Base-by-base conservation (phyloP, 2,888 invertebrate genomes). In the Chymomyza procnemis region DNA sequence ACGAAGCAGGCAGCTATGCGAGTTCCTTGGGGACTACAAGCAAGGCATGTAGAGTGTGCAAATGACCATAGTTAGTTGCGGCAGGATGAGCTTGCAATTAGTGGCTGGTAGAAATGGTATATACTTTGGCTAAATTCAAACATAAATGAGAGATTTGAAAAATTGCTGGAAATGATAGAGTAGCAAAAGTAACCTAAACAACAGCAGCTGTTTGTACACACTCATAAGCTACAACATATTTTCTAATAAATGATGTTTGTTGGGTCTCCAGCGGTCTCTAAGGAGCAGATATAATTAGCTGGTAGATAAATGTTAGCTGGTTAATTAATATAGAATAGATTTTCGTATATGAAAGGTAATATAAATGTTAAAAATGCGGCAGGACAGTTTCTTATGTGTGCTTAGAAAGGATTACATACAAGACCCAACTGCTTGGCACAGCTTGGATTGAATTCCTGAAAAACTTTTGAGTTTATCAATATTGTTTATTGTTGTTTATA, bases 21-120 rank as follows among this genome's bases (percentile, higher is more conserved):
- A 18, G 30, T 64, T 78, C 80, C 82, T 73, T 61, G 67, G 85
- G 78, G 80, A 76, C 67, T 74, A 80, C 82, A 80, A 18, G 54
- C 12, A 3, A 22, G 54, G 21, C 54, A 21, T 54, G 21, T 54
- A 54, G 21, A 18, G 54, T 21, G 14, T 18, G 54, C 54, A 54
- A 54, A 54, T 21, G 54, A 54, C 54, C 54, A 54, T 9, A 41
- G 34, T 54, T 4, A 19, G 6, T 26, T 4, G 1, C 26, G 26
- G 52, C 0, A 12, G 21, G 21, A 19, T 21, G 54, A 14, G 54
- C 3, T 6, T 54, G 21, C 54, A 54, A 54, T 54, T 54, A 54
- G 54, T 54, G 54, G 54, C 19, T 41, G 2, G 34, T 41, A 41
- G 34, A 41, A 41, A 41, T 41, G 12, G 12, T 41, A 41, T 41